Base-by-base conservation (phyloP, 2,113 vertebrate genomes). In the Alethe diademata region DNA sequence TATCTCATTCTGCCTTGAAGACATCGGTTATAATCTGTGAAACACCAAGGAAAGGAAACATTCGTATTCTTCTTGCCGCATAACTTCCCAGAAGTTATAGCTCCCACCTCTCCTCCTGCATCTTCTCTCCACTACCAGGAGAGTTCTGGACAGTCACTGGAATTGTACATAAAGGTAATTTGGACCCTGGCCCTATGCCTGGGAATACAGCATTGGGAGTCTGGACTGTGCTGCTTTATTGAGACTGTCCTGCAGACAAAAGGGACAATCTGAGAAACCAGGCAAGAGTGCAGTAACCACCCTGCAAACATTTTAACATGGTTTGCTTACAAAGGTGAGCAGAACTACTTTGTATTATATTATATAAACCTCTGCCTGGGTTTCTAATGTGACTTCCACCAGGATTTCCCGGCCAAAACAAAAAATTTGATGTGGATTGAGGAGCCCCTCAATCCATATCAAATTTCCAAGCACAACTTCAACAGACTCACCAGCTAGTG, bases 131-230 rank as follows among this genome's bases (percentile, higher is more conserved):
- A 5, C 3, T 6, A 50, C 35, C 42, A 31, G 7, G 1, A 14
- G 4, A 73, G n/a, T 14, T 57, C 60, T 62, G 35, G 14, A 83
- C 8, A 54, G 12, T 2, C 18, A 62, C 1, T 2, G 0, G 25
- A 70, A 66, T 0, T 50, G 17, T 36, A 73, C 2, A 2, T 8
- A 57, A 31, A 25, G 0, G 0, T 19, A 66, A 64, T 6, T 14
- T 1, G 0, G 11, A 54, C 29, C 33, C 56, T 36, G 19, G 5
- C 67, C 23, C 43, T 15, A 1, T 29, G 12, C 19, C 33, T 50
- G 20, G 18, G 20, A 54, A 56, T 38, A 40, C 0, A 1, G 16
- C 47, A 29, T 2, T 35, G 48, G n/a, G 29, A 57, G 20, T 11
- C 31, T 78, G 40, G 1, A 2, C 31, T 53, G 13, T 62, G 35